Base-by-base conservation (phyloP, 2,888 invertebrate genomes). In the Podotricha telesiphe region DNA sequence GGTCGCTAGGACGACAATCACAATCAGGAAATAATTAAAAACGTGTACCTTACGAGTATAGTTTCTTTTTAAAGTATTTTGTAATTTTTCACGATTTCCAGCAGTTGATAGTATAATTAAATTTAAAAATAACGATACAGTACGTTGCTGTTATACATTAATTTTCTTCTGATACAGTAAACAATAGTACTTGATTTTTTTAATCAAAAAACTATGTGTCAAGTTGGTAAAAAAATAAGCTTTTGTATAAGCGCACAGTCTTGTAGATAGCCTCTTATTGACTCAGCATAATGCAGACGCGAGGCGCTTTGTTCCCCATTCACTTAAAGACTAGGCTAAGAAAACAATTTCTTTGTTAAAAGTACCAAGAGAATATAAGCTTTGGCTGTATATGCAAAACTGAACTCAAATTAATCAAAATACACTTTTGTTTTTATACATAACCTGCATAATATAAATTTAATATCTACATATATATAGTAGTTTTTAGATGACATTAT, bases 191-290 rank as follows among this genome's bases (percentile, higher is more conserved):
- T 34, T 1, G 40, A 2, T 22, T 66, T 59, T n/a, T 58, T 34
- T 42, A 34, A 42, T 19, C 17, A 42, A 22, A 45, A 67, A 61
- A 20, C 50, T 64, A 65, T 42, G 55, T 65, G 34, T 64, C 62
- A 34, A 63, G 58, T 50, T 48, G 34, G 3, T 50, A 58, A 65
- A 55, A 68, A 67, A 68, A 58, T 65, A 66, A 65, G 62, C 63
- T 66, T 68, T 71, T 71, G 69, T 68, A 48, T 42, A 66, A 66
- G 65, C 50, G 65, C 50, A 71, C 65, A 71, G 67, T 67, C 64
- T 69, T n/a, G 55, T 67, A 72, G 71, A 69, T 72, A 69, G 65
- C 64, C 67, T 69, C 61, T 65, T 72, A 72, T 72, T 71, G 71
- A 71, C 71, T 69, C 71, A 72, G 63, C 67, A 69, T 67, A 72